These are phyloP conservation scores for Apis laboriosa DNA, from an alignment of 1,140 invertebrate genomes.

Conservation along the genomic window DNA sequence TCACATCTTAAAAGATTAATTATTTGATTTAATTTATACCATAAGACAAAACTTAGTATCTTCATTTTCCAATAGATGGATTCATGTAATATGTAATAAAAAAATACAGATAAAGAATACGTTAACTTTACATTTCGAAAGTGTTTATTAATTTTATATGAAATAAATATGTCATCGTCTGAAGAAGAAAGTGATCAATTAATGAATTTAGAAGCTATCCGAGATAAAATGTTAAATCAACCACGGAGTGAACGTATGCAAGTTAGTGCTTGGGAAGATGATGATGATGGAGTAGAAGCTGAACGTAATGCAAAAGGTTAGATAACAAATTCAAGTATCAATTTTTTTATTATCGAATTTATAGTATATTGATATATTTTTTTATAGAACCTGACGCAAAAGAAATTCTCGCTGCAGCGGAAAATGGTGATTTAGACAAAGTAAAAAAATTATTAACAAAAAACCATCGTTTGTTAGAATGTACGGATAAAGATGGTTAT, in stretches of 20 bases:
- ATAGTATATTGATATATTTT: neutral
- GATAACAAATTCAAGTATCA: neutral
- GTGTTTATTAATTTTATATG: neutral
- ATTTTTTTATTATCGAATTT: neutral
- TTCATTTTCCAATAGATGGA: constrained; percentile 2
- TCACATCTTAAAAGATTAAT: neutral
- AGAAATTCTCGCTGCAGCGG: constrained; percentile 90
- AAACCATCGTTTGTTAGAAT: constrained; percentile 85
- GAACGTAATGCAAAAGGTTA: constrained; percentile 80
- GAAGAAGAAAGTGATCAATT: constrained; percentile 77
- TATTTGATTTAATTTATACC: neutral
- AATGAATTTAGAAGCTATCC: constrained; percentile 71
- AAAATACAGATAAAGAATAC: too few species aligned
- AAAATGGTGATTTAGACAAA: constrained; percentile 87
- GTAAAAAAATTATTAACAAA: constrained; percentile 84
- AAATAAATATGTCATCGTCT: constrained; percentile 62
- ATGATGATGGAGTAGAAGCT: constrained; percentile 79
- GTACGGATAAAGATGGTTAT: constrained; percentile 93
- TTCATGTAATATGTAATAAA: neutral
- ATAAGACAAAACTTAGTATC: neutral
- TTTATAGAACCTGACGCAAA: constrained; percentile 84
- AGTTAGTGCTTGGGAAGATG: constrained; percentile 82
- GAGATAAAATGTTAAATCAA: constrained; percentile 71
- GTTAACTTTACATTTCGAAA: neutral
- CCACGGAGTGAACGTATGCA: constrained; percentile 75